Conservation (phyloP, 37 sponge, comb jelly and placozoan species). For the Cladorhizidae sp. region DNA sequence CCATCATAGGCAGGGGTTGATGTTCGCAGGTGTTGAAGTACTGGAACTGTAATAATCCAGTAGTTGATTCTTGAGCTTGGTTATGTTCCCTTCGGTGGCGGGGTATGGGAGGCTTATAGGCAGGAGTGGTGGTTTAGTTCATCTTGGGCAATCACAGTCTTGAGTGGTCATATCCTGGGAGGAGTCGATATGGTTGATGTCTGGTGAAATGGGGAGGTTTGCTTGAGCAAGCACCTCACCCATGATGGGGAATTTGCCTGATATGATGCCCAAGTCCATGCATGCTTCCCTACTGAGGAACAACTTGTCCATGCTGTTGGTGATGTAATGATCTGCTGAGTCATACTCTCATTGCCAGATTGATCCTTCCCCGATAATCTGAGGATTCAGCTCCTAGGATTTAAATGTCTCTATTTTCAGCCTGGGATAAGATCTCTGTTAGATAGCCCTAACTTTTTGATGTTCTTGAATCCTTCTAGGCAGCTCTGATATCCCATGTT, state of each 20-base stretch:
- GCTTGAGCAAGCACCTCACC: conserved; percentile 5
- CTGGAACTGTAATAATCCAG: conserved; percentile 43
- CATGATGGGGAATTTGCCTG: conserved; percentile 30
- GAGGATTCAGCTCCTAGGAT: conserved; percentile 36
- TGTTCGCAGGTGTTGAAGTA: conserved; percentile 21
- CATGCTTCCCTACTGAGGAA: conserved; percentile 54
- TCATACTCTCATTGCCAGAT: neutral
- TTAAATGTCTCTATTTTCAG: conserved; percentile 10
- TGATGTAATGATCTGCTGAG: conserved; percentile 38
- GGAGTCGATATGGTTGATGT: neutral
- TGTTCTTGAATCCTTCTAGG: conserved; percentile 16
- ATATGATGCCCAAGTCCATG: no score
- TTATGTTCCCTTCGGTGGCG: conserved; percentile 41
- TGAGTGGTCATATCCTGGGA: neutral
- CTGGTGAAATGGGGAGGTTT: neutral
- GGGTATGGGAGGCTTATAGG: no score
- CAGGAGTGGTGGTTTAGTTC: no score
- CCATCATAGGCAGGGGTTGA: no score
- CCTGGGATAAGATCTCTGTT: conserved; percentile 27
- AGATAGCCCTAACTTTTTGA: conserved; percentile 21
- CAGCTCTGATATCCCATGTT: conserved; percentile 30
- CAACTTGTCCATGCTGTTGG: conserved; percentile 27
- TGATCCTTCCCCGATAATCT: conserved; percentile 18
- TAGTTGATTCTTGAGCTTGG: conserved; percentile 39
- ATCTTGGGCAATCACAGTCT: no score